Evolutionary conservation across 1,140 invertebrate species (phyloP).

Genomic region (Zaprionus nigranus): DNA sequence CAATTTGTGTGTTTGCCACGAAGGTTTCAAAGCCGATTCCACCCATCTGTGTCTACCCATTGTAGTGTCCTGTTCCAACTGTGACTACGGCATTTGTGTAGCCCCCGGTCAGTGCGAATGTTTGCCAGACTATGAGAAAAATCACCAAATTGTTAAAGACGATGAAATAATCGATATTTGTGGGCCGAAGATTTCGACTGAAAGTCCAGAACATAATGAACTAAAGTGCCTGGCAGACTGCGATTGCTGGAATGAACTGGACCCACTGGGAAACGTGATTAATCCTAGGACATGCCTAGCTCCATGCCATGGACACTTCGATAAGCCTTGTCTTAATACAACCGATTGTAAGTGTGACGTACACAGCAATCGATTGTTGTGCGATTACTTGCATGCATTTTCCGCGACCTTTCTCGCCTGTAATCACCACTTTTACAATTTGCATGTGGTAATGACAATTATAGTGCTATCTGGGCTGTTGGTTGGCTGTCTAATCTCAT

Average conservation of each 20-base stretch:
- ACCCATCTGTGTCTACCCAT: neutral
- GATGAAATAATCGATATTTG: conserved; percentile 5
- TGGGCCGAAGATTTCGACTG: neutral
- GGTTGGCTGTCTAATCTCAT: neutral
- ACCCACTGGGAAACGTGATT: neutral
- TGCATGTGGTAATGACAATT: neutral
- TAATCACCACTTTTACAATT: neutral
- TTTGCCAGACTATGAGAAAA: neutral
- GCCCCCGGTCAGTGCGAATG: neutral
- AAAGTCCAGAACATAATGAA: neutral
- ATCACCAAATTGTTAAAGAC: neutral
- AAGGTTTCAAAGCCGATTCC: neutral
- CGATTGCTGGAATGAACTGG: conserved; percentile 5
- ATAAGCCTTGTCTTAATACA: neutral
- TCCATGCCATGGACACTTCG: neutral
- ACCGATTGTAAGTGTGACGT: neutral
- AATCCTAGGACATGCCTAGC: neutral
- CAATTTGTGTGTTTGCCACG: neutral
- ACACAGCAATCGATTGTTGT: neutral
- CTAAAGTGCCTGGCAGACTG: neutral
- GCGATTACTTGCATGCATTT: neutral
- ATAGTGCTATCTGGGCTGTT: neutral
- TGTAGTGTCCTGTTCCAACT: neutral
- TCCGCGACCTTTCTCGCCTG: neutral
- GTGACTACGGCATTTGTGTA: neutral